Conservation (phyloP, 1,140 invertebrate genomes). For the Pogonomyrmex barbatus region DNA sequence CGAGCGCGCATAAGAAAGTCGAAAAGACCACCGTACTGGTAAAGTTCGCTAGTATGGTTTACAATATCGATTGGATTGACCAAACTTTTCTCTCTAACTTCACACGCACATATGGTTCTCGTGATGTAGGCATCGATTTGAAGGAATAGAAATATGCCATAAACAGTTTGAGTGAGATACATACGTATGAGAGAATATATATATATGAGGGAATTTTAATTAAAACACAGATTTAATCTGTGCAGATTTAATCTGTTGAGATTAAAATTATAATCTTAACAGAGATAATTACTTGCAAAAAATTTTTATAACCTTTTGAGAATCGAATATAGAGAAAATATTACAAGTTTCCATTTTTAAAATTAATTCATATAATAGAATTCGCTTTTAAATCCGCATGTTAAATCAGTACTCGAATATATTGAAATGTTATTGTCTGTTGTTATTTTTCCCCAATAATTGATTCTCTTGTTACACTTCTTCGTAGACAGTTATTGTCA, state of each 20-base stretch:
- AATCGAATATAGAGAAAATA: too few species aligned
- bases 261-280: conserved; percentile 1
- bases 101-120: neutral
- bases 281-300: conserved; percentile 9
- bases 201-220: conserved; percentile 10
- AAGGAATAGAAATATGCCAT: neutral
- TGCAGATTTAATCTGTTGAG: neutral
- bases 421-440: too few species aligned
- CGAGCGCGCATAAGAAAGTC: conserved; percentile 55
- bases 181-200: neutral
- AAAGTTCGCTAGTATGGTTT: conserved; percentile 53
- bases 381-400: too few species aligned
- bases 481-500: too few species aligned
- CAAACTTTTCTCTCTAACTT: conserved; percentile 43
- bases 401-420: too few species aligned
- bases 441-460: too few species aligned
- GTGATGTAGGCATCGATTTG: neutral
- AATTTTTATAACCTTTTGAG: conserved; percentile 11
- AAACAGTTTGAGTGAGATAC: neutral
- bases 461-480: too few species aligned
- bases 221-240: neutral
- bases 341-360: neutral
- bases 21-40: conserved; percentile 9
- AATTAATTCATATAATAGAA: neutral
- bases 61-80: conserved; percentile 50